Base-by-base conservation (phyloP, 1,140 invertebrate genomes). In the Drosophila nigromelanica region DNA sequence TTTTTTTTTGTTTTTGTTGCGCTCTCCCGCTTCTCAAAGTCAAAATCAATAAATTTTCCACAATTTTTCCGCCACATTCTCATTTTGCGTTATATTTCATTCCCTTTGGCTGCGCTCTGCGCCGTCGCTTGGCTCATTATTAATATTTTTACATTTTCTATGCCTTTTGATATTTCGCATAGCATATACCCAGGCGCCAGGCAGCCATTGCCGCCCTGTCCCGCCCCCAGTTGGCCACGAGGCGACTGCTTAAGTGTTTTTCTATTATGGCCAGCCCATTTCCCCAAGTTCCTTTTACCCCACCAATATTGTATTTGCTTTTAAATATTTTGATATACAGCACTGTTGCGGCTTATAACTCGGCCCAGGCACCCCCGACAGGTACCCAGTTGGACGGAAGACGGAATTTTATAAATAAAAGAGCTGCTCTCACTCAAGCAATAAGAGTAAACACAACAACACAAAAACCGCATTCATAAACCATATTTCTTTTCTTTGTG, bases 241-340 rank as follows among this genome's bases (percentile, higher is more conserved):
- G 64, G 74, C 55, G 68, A 51, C 83, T 80, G 73, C 79, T 87
- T 87, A 89, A 87, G 78, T 89, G 83, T 83, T 89, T 83, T 89
- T 83, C 85, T 89, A 87, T 87, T 89, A 82, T 80, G 69, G 76
- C 73, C 55, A 55, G 64, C 62, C 56, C 70, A 50, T 61, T 71
- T 66, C 43, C 37, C 55, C 62, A 56, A 69, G 56, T 63, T 39
- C 60, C 72, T 75, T 61, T 56, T 52, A 51, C 50, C 66, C 76
- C 76, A 64, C 78, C 73, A 74, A 90, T 90, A 90, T 82, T 77
- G 90, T 90, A 90, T 90, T 90, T 90, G 81, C 86, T 90, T 90
- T 90, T 90, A 90, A 90, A 90, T 90, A 90, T 90, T 90, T 90
- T 90, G 87, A 90, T 90, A 90, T 86, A 90, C 85, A 80, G 80